Conservation (phyloP, 1,140 invertebrate genomes). For the Drosophila sechellia region DNA sequence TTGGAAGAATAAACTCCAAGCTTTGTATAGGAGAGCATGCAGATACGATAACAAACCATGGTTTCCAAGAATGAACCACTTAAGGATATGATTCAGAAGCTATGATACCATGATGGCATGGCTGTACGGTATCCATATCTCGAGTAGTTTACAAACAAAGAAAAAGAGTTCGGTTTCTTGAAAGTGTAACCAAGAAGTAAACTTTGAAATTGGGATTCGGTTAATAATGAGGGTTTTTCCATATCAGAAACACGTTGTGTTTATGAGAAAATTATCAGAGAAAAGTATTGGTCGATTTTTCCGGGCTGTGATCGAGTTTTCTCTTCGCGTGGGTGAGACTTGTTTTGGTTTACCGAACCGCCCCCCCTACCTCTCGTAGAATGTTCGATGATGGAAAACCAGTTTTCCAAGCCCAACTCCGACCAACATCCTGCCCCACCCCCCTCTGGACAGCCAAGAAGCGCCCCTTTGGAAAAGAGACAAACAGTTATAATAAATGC, state of each 20-base stretch:
- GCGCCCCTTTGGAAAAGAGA: neutral
- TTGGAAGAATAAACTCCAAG: neutral
- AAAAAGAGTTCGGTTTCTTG: neutral
- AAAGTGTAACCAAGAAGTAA: too few relatives aligned
- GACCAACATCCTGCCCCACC: constrained; percentile 20
- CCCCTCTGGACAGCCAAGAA: neutral
- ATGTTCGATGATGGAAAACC: constrained; percentile 17
- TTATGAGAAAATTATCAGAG: neutral
- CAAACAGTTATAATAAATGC: constrained; percentile 44
- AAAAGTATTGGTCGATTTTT: neutral
- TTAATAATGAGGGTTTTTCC: too few relatives aligned
- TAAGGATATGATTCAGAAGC: neutral
- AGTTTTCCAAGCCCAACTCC: constrained; percentile 16
- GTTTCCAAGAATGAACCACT: neutral
- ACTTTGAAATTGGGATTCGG: too few relatives aligned
- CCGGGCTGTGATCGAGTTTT: constrained; percentile 19
- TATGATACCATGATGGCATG: too few relatives aligned
- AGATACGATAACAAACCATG: neutral
- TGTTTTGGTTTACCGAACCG: neutral
- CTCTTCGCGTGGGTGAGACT: constrained; percentile 23
- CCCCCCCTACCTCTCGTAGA: neutral
- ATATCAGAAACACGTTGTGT: too few relatives aligned
- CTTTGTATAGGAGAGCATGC: too few relatives aligned
- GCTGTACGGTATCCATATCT: neutral
- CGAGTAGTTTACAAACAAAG: neutral